These are phyloP conservation scores for Nibea albiflora DNA, from an alignment of 2,113 vertebrate species.

Conservation along the genomic window DNA sequence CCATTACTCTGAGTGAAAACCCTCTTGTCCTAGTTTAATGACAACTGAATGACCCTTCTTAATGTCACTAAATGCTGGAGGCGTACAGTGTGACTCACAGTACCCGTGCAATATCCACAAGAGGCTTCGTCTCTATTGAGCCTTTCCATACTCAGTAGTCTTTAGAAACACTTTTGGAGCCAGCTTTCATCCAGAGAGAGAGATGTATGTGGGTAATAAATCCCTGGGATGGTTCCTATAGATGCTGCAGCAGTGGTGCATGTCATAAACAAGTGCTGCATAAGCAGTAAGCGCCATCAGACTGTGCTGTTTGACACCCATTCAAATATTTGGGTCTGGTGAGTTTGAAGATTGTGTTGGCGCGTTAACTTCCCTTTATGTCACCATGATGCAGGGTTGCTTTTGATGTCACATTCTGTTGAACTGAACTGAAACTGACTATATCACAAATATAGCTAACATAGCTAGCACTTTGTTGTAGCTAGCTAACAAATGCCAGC, in stretches of 20 bases:
- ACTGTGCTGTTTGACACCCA: background rate
- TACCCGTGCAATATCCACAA: conserved; percentile 1
- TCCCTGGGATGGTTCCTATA: background rate
- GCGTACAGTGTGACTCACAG: background rate
- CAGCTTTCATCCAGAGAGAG: background rate
- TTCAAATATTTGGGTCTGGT: background rate
- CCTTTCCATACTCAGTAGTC: no score
- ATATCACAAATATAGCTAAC: background rate
- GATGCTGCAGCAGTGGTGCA: background rate
- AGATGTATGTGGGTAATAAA: background rate
- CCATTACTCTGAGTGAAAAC: conserved; percentile 14
- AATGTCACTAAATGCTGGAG: conserved; percentile 33
- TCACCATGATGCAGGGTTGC: background rate
- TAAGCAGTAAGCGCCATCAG: background rate
- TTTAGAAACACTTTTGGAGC: conserved; percentile 14
- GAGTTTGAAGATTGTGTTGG: background rate
- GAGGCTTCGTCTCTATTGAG: background rate
- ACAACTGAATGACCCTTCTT: conserved; percentile 29
- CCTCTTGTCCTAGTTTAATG: conserved; percentile 35
- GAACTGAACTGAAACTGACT: no score
- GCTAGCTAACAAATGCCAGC: no score
- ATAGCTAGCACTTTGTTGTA: background rate
- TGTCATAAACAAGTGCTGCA: background rate
- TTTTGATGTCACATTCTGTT: background rate
- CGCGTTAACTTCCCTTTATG: background rate